A percentile compares a stretch with the other conserved stretches of the same genome.
Conservation (phyloP, 2,113 vertebrate genomes). For the Acanthochromis polyacanthus region DNA sequence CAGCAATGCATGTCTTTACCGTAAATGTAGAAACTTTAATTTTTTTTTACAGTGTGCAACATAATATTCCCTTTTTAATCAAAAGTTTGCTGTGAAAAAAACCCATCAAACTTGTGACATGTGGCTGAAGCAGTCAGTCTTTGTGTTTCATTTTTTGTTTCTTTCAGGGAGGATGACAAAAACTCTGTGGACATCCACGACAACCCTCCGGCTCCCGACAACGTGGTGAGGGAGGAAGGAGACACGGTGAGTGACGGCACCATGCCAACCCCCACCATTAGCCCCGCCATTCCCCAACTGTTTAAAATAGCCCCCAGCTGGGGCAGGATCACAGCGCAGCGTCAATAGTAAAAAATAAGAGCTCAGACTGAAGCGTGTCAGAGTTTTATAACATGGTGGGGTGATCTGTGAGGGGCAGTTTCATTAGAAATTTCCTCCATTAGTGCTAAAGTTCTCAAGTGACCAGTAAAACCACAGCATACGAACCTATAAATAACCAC, state of each 20-base stretch:
- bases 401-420: neutral
- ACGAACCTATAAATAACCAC: no score
- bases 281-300: constrained; percentile 42
- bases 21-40: no score
- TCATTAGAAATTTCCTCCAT: neutral
- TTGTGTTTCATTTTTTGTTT: constrained; percentile 3
- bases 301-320: constrained; percentile 76
- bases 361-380: constrained; percentile 26
- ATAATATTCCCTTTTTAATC: neutral
- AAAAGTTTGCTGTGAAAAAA: neutral
- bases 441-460: no score
- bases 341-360: constrained; percentile 48
- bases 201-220: constrained; percentile 81
- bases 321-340: constrained; percentile 28
- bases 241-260: constrained; percentile 80
- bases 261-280: constrained; percentile 27
- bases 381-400: neutral
- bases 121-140: neutral
- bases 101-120: neutral
- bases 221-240: constrained; percentile 79
- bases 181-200: constrained; percentile 83
- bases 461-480: no score
- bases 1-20: no score
- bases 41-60: no score
- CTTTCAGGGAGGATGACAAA: constrained; percentile 80